Evolutionary conservation across 2,888 invertebrate species (phyloP), one percentile per base, ranked within the genome.

Genomic region (Leptopilina drosophilae): DNA sequence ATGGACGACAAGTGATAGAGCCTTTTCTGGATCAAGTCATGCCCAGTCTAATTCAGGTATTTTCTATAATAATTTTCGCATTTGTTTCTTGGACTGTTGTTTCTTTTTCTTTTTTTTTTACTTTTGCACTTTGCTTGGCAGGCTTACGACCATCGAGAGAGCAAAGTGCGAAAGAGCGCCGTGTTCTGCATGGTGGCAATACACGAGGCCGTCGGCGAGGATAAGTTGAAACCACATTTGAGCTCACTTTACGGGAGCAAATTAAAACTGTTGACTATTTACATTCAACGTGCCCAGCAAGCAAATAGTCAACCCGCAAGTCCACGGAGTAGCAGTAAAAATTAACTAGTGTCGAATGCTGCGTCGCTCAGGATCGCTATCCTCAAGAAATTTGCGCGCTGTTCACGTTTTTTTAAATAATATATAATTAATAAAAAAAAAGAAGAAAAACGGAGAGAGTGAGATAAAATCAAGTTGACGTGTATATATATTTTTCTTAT

Each of bases 101-200:
- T n/a, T n/a, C n/a, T n/a, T n/a, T n/a, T n/a, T n/a, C n/a, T n/a
- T n/a, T n/a, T n/a, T n/a, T n/a, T n/a, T 64, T 46, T 0, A 20
- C 20, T 20, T 64, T 66, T 49, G 9, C n/a, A 2, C 42, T 14
- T 33, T 49, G 40, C 81, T 87, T 90, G 91, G 20, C 93, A 98
- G 96, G 95, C 98, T 83, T 98, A 98, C 78, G 98, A 99, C 91
- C 97, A 98, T 91, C 93, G 94, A 78, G 97, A 98, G 92, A 98
- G 98, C 78, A 95, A 97, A 84, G 98, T 99, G 42, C 94, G 99
- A 75, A 99, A 99, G 92, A 98, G 98, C 86, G 97, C 98, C 12
- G 98, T 99, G 20, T 98, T 99, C 93, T 98, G 98, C 90, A 97
- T 99, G 95, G 99, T 99, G 5, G 97, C 98, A 69, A 94, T 99